Evolutionary conservation across 2,113 vertebrate species (phyloP).

Genomic region (Cyphomyrus discorhynchus): DNA sequence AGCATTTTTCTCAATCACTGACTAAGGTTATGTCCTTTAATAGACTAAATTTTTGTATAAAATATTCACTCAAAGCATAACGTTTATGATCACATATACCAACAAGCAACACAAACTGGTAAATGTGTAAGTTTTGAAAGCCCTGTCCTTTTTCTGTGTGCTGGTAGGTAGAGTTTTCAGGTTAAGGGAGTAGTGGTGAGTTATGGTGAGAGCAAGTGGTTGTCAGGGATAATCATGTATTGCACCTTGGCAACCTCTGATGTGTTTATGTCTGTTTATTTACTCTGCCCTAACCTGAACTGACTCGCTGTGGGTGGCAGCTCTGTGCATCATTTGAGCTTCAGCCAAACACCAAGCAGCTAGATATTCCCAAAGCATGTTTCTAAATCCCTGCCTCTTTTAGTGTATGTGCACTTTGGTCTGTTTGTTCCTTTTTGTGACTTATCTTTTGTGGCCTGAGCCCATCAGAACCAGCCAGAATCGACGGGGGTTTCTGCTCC

Average conservation of each 20-base stretch:
- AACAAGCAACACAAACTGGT: neutral
- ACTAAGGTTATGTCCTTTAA: neutral
- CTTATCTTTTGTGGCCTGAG: no score
- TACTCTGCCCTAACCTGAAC: neutral
- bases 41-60: neutral
- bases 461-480: neutral
- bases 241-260: neutral
- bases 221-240: conserved; percentile 1
- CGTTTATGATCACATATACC: neutral
- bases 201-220: neutral
- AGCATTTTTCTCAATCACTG: neutral
- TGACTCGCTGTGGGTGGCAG: neutral
- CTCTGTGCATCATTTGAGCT: neutral
- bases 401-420: neutral
- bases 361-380: neutral
- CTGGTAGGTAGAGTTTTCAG: neutral
- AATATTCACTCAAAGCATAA: neutral
- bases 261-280: neutral
- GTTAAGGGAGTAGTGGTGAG: neutral
- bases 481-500: neutral
- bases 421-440: no score
- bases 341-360: neutral
- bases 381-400: neutral
- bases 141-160: neutral
- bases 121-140: neutral